Evolutionary conservation across 2,113 vertebrate genomes (phyloP).

Genomic region (Laticauda laticaudata): DNA sequence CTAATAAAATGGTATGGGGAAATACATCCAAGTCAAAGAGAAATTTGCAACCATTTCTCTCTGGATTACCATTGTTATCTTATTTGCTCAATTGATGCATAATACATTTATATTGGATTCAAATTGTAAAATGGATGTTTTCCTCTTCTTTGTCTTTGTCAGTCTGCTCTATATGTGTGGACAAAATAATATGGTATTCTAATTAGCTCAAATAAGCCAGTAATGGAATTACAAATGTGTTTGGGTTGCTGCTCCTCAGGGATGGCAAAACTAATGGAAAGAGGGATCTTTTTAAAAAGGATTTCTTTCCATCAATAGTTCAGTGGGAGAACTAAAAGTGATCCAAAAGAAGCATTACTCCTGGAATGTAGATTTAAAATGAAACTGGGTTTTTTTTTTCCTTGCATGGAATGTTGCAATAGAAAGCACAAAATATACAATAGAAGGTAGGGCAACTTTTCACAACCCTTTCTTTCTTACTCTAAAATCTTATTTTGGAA

Average conservation of each 20-base stretch:
- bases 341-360: background rate
- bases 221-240: background rate
- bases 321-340: background rate
- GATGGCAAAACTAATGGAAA: background rate
- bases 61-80: slow-evolving; percentile 19
- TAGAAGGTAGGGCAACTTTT: background rate
- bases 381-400: background rate
- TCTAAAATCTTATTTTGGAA: background rate
- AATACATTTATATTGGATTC: slow-evolving; percentile 14
- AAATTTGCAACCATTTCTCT: background rate
- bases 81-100: background rate
- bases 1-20: slow-evolving; percentile 11
- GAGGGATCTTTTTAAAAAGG: too few species aligned
- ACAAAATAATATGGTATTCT: background rate
- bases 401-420: background rate
- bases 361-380: background rate
- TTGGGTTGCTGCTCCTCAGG: background rate
- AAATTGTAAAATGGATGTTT: background rate
- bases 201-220: background rate
- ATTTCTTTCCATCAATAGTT: background rate
- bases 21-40: background rate
- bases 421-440: background rate
- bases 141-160: background rate
- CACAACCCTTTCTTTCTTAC: background rate
- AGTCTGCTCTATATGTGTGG: background rate